phyloP scores from a whole-genome alignment of 2,113 vertebrate species.

The Archilochus colubris region DNA sequence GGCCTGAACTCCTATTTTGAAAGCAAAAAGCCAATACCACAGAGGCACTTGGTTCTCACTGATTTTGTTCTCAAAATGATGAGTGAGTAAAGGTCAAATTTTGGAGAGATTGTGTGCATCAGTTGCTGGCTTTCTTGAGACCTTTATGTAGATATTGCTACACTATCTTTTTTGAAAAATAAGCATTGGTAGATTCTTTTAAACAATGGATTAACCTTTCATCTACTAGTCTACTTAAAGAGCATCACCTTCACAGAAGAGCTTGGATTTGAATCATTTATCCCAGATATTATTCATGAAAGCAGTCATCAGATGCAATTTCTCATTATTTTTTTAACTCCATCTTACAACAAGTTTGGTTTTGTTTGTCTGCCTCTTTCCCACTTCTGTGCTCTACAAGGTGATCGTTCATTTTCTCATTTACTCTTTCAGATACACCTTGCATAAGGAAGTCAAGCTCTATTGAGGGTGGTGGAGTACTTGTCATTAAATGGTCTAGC shows the following conservation, averaged over 20 bases:
- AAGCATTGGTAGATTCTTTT: not conserved
- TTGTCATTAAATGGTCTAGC: conserved; percentile 7
- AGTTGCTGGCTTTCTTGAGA: not conserved
- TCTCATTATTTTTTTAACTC: not conserved
- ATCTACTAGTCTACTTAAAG: not conserved
- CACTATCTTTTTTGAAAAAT: not conserved
- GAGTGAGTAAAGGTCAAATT: not conserved
- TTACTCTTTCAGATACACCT: not conserved
- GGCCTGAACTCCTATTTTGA: not conserved
- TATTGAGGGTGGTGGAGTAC: not conserved
- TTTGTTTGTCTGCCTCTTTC: not conserved
- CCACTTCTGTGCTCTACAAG: not conserved
- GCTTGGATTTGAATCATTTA: not conserved
- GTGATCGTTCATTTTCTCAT: not conserved
- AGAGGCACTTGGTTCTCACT: not conserved
- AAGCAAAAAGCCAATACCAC: not conserved
- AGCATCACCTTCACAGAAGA: not conserved
- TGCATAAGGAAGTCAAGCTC: not conserved
- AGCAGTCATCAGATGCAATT: not conserved
- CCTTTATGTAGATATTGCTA: not conserved
- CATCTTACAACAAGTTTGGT: not conserved
- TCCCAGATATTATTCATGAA: not conserved
- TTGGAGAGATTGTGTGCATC: not conserved
- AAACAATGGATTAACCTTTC: not conserved
- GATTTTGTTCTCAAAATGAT: not conserved